Base-by-base conservation (phyloP, 37 sponge, comb jelly and placozoan species). In the Oopsacas minuta region DNA sequence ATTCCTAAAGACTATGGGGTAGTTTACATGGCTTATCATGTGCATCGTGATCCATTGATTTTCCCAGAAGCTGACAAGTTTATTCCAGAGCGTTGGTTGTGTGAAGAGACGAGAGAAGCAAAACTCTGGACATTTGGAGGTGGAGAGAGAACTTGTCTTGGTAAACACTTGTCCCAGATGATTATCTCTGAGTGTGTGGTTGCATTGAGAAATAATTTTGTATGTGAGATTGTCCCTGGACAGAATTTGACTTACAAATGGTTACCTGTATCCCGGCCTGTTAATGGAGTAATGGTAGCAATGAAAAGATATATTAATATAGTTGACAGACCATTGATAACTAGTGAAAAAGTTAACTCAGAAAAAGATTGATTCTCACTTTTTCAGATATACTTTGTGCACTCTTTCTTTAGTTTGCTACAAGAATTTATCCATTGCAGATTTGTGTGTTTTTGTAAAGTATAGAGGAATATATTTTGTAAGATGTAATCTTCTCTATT, bases 61-160 rank as follows among this genome's bases (percentile, higher is more conserved):
- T 94, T 94, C 52, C 82, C 90, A 36, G 52, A 94, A 22, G 88
- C 93, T 1, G 85, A 94, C 52, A 35, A 20, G 12, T 94, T 94
- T 75, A 81, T 30, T 42, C 95, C 95, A 53, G 91, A 89, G 25
- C 38, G 95, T 83, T 94, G 95, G 95, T 85, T 38, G 35, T 32
- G 81, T 0, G 85, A 88, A 90, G 91, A 82, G 87, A 88, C 83
- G 28, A 5, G 36, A 35, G 12, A 52, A 22, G 90, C 90, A 7
- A 90, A 37, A 38, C 88, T 94, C 23, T 92, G 91, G 90, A 94
- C 95, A 36, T 94, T 92, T 89, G 95, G 95, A 37, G 90, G 95
- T 42, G 95, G 95, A 0, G 90, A 87, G 3, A 84, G 95, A 37
- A 36, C 83, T 15, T 94, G 95, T 81, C 83, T 94, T 36, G 95